A percentile compares a stretch with the other conserved stretches of the same genome.
These are phyloP conservation scores for Corticium candelabrum DNA, from an alignment of 37 sponge, comb jelly and placozoan species.

Conservation along the genomic window DNA sequence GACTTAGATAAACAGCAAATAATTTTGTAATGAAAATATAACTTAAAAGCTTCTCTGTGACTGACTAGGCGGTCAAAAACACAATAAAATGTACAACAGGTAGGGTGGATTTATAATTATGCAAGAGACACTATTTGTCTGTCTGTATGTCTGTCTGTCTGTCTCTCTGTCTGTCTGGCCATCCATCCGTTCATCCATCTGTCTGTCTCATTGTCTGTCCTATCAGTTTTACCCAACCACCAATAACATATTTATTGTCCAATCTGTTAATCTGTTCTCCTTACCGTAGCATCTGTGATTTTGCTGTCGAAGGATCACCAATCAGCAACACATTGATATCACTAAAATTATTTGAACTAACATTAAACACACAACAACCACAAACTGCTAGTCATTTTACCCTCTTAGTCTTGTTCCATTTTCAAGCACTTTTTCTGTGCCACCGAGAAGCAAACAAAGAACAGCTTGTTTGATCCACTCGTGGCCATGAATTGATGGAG, in stretches of 20 bases:
- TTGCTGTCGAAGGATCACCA: conserved; percentile 97
- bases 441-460: conserved; percentile 87
- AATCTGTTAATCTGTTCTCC: neutral
- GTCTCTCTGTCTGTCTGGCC: no score
- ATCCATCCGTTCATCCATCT: no score
- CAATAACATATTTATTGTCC: neutral
- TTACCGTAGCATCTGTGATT: conserved; percentile 84
- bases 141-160: no score
- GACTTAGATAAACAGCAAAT: no score
- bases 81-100: no score
- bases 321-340: conserved; percentile 92
- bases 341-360: conserved; percentile 15
- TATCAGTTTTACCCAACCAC: no score
- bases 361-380: neutral
- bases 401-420: conserved; percentile 87
- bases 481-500: conserved; percentile 94
- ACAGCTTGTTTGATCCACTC: conserved; percentile 90
- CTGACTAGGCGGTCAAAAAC: no score
- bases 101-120: no score
- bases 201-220: no score
- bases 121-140: no score
- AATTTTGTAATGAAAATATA: no score
- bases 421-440: conserved; percentile 92
- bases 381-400: conserved; percentile 22
- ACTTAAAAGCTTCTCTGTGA: no score